phyloP scores from a whole-genome alignment of 64 coral and sea anemone species.

The Acropora tenuis region DNA sequence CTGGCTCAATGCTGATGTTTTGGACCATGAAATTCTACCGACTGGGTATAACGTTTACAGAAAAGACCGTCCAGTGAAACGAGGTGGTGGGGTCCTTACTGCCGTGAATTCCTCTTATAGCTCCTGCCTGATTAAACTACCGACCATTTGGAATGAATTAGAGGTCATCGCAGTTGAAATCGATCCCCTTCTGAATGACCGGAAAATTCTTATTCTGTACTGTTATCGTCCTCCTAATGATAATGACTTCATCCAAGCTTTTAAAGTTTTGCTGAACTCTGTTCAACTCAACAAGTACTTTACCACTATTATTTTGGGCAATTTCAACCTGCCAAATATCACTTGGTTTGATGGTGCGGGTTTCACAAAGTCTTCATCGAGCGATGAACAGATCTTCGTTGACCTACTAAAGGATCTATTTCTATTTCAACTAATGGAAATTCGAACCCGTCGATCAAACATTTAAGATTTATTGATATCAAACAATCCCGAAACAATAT shows the following conservation, averaged over 20 bases:
- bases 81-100: background rate
- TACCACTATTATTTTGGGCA: background rate
- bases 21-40: too few relatives aligned
- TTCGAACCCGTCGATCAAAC: background rate
- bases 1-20: too few relatives aligned
- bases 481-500: slow-evolving; percentile 5
- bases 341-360: background rate
- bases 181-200: background rate
- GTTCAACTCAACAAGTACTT: slow-evolving; percentile 3
- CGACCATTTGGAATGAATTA: background rate
- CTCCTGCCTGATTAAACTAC: background rate
- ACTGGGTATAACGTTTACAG: background rate
- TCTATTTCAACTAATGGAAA: slow-evolving; percentile 38
- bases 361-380: slow-evolving; percentile 2
- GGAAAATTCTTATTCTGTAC: background rate
- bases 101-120: background rate
- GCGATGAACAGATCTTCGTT: slow-evolving; percentile 16
- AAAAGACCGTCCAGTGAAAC: background rate
- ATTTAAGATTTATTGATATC: slow-evolving; percentile 40
- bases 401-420: slow-evolving; percentile 36
- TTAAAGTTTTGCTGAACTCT: background rate
- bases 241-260: background rate
- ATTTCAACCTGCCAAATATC: background rate
- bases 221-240: background rate
- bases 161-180: background rate